Evolutionary conservation across 1,140 invertebrate genomes (phyloP), one percentile per base, ranked within the genome.

Genomic region (Tetragnatha versicolor): DNA sequence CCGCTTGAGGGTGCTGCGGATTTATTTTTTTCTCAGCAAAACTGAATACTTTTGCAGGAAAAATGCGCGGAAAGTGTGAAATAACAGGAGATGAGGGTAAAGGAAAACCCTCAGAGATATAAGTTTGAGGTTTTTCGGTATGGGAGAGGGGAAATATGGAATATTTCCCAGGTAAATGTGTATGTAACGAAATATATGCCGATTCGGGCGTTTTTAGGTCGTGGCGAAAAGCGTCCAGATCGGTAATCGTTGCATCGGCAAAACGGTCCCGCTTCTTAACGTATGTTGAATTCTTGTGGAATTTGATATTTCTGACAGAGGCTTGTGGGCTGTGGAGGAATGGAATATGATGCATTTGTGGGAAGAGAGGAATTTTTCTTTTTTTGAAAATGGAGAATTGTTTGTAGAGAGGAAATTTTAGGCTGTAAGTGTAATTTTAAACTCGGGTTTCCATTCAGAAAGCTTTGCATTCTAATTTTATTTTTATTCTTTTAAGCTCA

Each of bases 131-230:
- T 17, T 65, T 65, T 42, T 65, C 14, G 9, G 9, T 22, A 25
- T 33, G n/a, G 37, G 20, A 27, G 31, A 58, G 53, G 35, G 35
- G 53, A 33, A 65, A 29, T 65, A 22, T n/a, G n/a, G n/a, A 33
- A 42, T 31, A 65, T 45, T 33, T 65, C 22, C n/a, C 7, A 25
- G 37, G 14, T 25, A 42, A 65, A 65, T 42, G 37, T 14, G 61
- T 42, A 65, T 65, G 33, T 65, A 65, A 65, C 61, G 45, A 65
- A 65, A 65, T 65, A 65, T 65, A 65, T 65, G 61, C 61, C 37
- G 61, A 42, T 14, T 65, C 22, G 61, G n/a, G 14, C 61, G 9
- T 42, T 65, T 42, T 65, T 65, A 42, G n/a, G 37, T 42, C 20
- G 6, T 27, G 6, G 33, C 17, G 25, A 31, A 31, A 58, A 58